A percentile compares a stretch with the other conserved stretches of the same genome.
Conservation (phyloP, 2,113 vertebrate genomes). For the Aythya baeri region DNA sequence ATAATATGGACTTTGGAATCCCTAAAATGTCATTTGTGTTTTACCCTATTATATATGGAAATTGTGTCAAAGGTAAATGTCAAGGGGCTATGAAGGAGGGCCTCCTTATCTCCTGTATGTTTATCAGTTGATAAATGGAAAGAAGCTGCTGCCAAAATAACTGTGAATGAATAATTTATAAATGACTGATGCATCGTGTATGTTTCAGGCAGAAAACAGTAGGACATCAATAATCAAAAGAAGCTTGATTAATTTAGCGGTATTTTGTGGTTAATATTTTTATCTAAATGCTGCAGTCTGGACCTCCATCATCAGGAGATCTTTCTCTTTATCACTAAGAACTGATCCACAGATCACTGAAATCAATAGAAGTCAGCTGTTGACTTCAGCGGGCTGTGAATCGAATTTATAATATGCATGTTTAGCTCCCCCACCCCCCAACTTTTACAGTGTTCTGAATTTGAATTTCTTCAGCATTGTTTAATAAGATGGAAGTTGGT, state of each 20-base stretch:
- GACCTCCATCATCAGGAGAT: background rate
- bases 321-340: background rate
- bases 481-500: background rate
- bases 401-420: background rate
- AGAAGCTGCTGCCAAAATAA: conserved; percentile 84
- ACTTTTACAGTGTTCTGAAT: background rate
- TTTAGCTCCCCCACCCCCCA: background rate
- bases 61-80: conserved; percentile 85
- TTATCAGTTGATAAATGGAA: conserved; percentile 85
- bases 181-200: conserved; percentile 82
- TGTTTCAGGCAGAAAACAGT: conserved; percentile 85
- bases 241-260: conserved; percentile 82
- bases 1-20: conserved; percentile 34
- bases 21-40: conserved; percentile 67
- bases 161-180: conserved; percentile 87
- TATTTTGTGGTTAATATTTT: conserved; percentile 79
- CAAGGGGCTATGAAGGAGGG: conserved; percentile 79
- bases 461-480: background rate
- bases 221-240: conserved; percentile 87
- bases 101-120: conserved; percentile 79
- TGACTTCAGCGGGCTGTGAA: conserved; percentile 25
- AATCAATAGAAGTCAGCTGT: conserved; percentile 40
- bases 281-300: conserved; percentile 76
- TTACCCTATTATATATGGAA: conserved; percentile 81
- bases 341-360: conserved; percentile 39